Percentiles rank a stretch among this genome's conserved stretches.
phyloP scores from a whole-genome alignment of 2,797 vertebrate species.

The Kryptopterus vitreolus region DNA sequence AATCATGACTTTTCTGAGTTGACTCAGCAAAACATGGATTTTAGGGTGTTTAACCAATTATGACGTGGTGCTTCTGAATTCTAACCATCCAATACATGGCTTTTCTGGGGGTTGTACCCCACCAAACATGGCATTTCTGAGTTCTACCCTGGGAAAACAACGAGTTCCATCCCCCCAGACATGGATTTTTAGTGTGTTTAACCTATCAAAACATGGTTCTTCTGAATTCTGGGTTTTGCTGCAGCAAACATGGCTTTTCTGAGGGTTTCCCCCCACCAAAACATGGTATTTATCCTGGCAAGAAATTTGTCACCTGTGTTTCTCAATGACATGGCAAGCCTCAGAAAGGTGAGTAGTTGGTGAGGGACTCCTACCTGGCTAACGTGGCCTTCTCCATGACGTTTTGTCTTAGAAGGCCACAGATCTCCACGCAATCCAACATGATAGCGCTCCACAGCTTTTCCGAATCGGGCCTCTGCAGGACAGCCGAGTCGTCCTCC shows the following conservation, averaged over 20 bases:
- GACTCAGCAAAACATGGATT: too few species aligned
- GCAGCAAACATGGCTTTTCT: not conserved
- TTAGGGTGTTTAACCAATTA: not conserved
- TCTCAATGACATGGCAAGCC: not conserved
- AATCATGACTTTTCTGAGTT: not conserved
- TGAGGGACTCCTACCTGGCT: constrained; percentile 78
- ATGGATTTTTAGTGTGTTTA: too few species aligned
- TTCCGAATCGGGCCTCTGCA: constrained; percentile 88
- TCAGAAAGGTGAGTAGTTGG: not conserved
- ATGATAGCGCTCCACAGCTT: constrained; percentile 95
- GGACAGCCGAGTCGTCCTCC: constrained; percentile 83
- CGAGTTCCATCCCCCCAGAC: too few species aligned
- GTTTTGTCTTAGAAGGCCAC: constrained; percentile 92
- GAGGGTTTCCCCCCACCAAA: too few species aligned
- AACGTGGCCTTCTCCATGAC: constrained; percentile 95
- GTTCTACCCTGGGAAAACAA: not conserved
- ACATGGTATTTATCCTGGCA: too few species aligned
- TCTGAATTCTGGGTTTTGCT: too few species aligned
- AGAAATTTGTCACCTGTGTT: not conserved
- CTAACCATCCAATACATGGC: not conserved
- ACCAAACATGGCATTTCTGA: not conserved
- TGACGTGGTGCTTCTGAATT: too few species aligned
- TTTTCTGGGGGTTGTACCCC: not conserved
- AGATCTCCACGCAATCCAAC: constrained; percentile 92
- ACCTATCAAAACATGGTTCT: not conserved